Evolutionary conservation across 2,113 vertebrate genomes (phyloP).

Genomic region (Alces alces): DNA sequence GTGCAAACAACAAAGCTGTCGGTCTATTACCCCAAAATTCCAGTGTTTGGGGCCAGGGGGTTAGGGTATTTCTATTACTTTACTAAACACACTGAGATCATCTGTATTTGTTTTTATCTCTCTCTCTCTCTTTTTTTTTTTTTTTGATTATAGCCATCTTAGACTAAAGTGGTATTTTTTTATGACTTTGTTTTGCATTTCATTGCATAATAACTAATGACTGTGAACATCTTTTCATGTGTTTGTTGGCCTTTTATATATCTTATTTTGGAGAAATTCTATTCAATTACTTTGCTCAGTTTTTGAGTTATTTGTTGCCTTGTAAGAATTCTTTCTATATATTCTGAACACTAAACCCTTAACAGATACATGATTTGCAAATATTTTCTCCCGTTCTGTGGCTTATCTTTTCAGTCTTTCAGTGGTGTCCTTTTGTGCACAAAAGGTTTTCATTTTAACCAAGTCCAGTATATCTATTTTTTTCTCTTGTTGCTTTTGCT

Average conservation of each 20-base stretch:
- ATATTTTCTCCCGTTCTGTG: neutral
- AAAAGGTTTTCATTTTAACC: neutral
- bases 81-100: neutral
- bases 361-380: neutral
- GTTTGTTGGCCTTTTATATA: neutral
- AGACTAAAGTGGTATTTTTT: neutral
- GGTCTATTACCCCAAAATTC: conserved; percentile 56
- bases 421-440: neutral
- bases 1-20: conserved; percentile 48
- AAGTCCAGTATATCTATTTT: neutral
- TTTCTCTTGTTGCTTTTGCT: neutral
- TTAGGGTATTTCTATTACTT: neutral
- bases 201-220: neutral
- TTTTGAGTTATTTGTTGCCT: neutral
- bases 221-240: neutral
- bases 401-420: neutral
- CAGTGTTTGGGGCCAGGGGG: neutral
- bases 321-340: neutral
- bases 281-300: neutral
- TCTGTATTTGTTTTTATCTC: neutral
- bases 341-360: neutral
- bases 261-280: neutral
- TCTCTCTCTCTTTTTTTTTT: neutral
- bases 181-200: neutral
- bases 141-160: neutral